phyloP scores from a whole-genome alignment of 2,888 invertebrate genomes.

The Synergus gifuensis region DNA sequence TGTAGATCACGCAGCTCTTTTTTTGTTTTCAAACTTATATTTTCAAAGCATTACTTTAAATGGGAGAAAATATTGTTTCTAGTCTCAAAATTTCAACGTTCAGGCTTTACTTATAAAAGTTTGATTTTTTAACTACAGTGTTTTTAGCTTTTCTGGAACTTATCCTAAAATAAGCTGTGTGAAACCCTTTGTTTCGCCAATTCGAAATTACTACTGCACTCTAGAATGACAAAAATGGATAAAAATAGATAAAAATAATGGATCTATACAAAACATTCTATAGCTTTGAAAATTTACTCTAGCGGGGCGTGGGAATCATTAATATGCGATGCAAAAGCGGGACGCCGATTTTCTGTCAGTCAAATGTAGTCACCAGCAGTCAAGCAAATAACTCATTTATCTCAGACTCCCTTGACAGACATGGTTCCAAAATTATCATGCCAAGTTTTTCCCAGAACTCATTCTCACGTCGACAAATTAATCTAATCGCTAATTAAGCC shows the following conservation, averaged over 20 bases:
- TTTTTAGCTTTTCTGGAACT: background rate
- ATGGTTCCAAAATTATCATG: conserved; percentile 27
- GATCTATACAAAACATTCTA: background rate
- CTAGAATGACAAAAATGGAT: background rate
- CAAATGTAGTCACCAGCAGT: conserved; percentile 6
- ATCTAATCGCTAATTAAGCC: conserved; percentile 37
- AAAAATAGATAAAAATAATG: conserved; percentile 4
- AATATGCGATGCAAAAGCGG: conserved; percentile 31
- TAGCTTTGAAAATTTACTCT: conserved; percentile 8
- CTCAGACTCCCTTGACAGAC: conserved; percentile 21
- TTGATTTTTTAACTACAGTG: background rate
- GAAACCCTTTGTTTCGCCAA: no score
- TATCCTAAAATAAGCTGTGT: background rate
- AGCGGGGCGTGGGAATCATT: conserved; percentile 31
- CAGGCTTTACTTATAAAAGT: background rate
- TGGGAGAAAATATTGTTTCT: background rate
- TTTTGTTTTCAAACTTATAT: conserved; percentile 1
- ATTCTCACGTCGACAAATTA: conserved; percentile 20
- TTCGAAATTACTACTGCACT: background rate
- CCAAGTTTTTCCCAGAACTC: conserved; percentile 28
- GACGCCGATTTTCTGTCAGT: conserved; percentile 31
- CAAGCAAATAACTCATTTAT: conserved; percentile 19
- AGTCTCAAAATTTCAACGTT: background rate
- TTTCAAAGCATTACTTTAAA: background rate
- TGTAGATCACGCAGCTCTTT: background rate